These are phyloP conservation scores for Hydropsyche betteni DNA, from an alignment of 2,888 invertebrate species.

Conservation along the genomic window DNA sequence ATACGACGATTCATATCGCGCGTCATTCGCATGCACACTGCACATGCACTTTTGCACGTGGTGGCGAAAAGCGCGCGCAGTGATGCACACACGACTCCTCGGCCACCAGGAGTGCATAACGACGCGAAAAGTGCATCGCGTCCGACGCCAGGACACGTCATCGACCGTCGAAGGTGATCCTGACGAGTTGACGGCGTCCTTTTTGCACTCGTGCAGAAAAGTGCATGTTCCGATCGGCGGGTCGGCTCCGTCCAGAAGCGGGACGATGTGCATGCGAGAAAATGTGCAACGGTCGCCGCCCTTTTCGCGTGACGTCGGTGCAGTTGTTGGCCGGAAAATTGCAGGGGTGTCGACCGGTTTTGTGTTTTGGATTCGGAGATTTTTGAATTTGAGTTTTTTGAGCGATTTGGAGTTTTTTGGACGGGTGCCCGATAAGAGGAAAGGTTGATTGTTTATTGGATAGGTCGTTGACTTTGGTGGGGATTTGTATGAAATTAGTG, in stretches of 20 bases:
- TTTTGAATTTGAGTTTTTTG: no score
- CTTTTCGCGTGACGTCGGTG: slow-evolving; percentile 12
- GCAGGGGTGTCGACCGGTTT: no score
- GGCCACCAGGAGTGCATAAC: slow-evolving; percentile 46
- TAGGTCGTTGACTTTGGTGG: no score
- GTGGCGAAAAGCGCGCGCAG: slow-evolving; percentile 32
- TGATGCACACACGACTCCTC: slow-evolving; percentile 48
- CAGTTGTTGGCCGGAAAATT: no score
- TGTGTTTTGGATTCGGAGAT: no score
- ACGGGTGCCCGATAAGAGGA: no score
- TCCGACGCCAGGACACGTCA: neutral
- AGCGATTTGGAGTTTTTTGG: no score
- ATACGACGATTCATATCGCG: no score
- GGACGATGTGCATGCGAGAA: neutral
- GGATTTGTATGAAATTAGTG: no score
- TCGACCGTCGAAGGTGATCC: slow-evolving; percentile 29
- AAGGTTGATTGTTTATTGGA: no score
- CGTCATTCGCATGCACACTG: neutral
- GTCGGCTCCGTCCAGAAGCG: no score
- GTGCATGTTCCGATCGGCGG: no score
- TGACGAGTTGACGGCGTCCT: slow-evolving; percentile 31
- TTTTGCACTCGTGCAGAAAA: neutral
- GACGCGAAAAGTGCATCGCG: neutral
- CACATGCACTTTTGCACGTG: neutral
- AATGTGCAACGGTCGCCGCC: slow-evolving; percentile 4